Evolutionary conservation across 2,888 invertebrate species (phyloP).

Genomic region (Drosophila histrio): DNA sequence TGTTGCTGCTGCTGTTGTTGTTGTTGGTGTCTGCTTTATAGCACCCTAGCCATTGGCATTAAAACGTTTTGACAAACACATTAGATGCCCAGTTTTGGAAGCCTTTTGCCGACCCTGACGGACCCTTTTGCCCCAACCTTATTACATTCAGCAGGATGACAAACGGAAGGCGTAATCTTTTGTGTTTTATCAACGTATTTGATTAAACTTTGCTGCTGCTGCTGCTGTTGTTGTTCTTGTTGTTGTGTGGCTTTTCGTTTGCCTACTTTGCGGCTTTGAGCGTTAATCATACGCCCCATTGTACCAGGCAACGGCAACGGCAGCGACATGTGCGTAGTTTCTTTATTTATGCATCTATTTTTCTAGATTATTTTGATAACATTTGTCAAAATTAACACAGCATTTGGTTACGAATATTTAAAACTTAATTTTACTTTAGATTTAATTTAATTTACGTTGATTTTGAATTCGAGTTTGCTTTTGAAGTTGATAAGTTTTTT

Average conservation of each 20-base stretch:
- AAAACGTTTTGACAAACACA: conserved; percentile 77
- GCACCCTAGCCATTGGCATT: conserved; percentile 58
- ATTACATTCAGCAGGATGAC: conserved; percentile 24
- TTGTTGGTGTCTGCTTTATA: conserved; percentile 65
- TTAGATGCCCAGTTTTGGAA: conserved; percentile 49
- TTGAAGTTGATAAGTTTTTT: background rate
- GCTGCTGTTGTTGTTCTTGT: conserved; percentile 27
- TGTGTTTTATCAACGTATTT: conserved; percentile 77
- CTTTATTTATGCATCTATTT: conserved; percentile 24
- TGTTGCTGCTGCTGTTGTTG: conserved; percentile 32
- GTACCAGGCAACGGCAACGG: conserved; percentile 27
- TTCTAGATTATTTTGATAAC: conserved; percentile 14
- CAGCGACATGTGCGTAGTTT: conserved; percentile 38
- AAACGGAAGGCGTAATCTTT: conserved; percentile 61
- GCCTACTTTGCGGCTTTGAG: conserved; percentile 61
- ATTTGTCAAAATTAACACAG: conserved; percentile 32
- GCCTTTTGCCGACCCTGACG: conserved; percentile 38
- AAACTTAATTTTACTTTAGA: background rate
- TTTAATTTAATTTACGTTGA: background rate
- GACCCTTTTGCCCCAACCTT: conserved; percentile 36
- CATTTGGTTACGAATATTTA: background rate
- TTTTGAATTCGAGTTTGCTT: background rate
- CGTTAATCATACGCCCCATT: conserved; percentile 72
- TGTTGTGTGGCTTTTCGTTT: conserved; percentile 51
- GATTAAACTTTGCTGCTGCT: conserved; percentile 64